These are phyloP conservation scores for Hylaeus anthracinus DNA, from an alignment of 1,140 invertebrate species.

Conservation along the genomic window DNA sequence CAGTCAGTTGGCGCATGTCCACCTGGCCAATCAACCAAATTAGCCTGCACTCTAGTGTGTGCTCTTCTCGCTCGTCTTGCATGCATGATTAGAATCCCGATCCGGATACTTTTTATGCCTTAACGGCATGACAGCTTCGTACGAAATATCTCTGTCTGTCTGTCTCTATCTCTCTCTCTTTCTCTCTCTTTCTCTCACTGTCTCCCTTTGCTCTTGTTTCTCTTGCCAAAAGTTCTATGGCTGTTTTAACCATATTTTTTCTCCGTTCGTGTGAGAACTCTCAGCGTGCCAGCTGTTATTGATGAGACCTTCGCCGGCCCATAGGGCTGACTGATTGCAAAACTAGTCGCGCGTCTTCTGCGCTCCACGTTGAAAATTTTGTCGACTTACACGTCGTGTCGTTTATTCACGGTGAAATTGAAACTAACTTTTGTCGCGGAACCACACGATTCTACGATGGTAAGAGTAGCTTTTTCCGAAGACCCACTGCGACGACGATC, in stretches of 20 bases:
- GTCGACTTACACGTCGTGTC: not conserved
- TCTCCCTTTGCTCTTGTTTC: slow-evolving; percentile 28
- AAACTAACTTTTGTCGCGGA: too few relatives aligned
- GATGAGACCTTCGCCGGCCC: slow-evolving; percentile 38
- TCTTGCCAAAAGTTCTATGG: slow-evolving; percentile 16
- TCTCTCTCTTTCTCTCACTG: slow-evolving; percentile 24
- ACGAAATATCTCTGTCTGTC: slow-evolving; percentile 23
- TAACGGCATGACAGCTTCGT: slow-evolving; percentile 64
- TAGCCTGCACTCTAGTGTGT: slow-evolving; percentile 79
- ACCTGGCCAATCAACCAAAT: slow-evolving; percentile 75
- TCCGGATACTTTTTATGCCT: slow-evolving; percentile 66
- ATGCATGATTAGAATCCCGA: slow-evolving; percentile 75
- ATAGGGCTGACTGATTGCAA: slow-evolving; percentile 15
- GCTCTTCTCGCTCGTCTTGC: slow-evolving; percentile 75
- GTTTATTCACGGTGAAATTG: slow-evolving; percentile 16
- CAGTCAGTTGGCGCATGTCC: slow-evolving; percentile 78
- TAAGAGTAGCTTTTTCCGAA: slow-evolving; percentile 14
- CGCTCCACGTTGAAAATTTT: not conserved
- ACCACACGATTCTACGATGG: slow-evolving; percentile 8
- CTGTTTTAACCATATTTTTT: slow-evolving; percentile 17
- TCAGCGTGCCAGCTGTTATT: slow-evolving; percentile 53
- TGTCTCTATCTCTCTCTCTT: slow-evolving; percentile 16
- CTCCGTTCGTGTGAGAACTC: slow-evolving; percentile 49
- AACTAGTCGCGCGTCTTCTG: slow-evolving; percentile 35
- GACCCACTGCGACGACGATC: not conserved